Evolutionary conservation across 2,888 invertebrate genomes (phyloP).

Genomic region (Bruchidius siliquastri): DNA sequence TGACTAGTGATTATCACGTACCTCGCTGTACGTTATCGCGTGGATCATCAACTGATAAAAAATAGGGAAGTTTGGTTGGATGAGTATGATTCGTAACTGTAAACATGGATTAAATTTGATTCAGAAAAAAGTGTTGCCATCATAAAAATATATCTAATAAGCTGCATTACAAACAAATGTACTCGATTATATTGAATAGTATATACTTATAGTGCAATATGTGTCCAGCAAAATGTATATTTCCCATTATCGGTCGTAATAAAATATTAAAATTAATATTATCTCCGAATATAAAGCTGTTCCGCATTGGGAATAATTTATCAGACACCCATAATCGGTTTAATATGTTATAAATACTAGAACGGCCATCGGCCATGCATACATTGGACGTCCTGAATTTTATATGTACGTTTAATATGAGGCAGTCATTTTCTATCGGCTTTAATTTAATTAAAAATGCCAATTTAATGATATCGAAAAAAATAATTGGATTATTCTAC

Average conservation of each 20-base stretch:
- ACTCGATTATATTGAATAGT: neutral
- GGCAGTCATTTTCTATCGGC: constrained; percentile 4
- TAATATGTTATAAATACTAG: neutral
- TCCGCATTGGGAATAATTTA: neutral
- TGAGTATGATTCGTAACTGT: no score
- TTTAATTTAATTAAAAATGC: constrained; percentile 3
- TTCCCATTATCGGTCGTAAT: neutral
- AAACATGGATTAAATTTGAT: no score
- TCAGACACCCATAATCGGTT: neutral
- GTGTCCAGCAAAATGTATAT: neutral
- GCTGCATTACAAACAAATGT: neutral
- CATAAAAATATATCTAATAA: neutral
- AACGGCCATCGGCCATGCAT: neutral
- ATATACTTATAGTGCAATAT: neutral
- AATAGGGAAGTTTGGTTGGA: no score
- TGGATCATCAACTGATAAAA: no score
- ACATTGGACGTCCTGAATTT: neutral
- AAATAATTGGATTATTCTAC: constrained; percentile 3
- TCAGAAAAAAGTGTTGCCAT: no score
- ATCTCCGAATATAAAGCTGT: neutral
- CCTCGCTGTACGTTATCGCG: no score
- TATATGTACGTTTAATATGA: neutral
- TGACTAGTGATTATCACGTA: no score
- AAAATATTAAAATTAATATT: neutral
- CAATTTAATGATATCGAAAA: neutral